Base-by-base conservation (phyloP, 2,888 invertebrate genomes). In the Brachynemurus nebulosus region DNA sequence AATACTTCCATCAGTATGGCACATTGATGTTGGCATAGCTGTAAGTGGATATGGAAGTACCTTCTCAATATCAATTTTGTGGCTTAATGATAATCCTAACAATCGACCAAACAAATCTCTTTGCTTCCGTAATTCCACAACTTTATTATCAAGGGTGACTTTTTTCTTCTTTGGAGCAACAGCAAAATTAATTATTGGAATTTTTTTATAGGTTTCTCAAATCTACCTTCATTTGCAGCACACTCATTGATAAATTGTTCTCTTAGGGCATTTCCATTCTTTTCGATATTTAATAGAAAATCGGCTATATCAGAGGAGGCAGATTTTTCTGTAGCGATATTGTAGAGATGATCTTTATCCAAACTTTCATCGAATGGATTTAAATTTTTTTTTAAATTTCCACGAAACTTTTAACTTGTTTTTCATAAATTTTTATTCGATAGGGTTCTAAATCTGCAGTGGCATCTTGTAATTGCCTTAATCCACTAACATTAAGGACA, bases 201-300 rank as follows among this genome's bases (percentile, higher is more conserved):
- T 48, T 45, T 42, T 52, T 50, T 46, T 34, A 52, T 47, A n/a
- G 52, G 48, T 40, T 46, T 47, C 8, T 51, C 48, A 45, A 51
- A 53, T 48, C 50, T 46, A 33, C 16, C 37, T 11, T 33, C 39
- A 47, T 51, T 41, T 23, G 38, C 25, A 36, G 33, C 47, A 38
- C 51, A 49, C 47, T 51, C 48, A 40, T 9, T 46, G 18, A 51
- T 50, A 33, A 50, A 51, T 20, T 48, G 43, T 1, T 48, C 43
- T 23, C 42, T 35, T 23, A 46, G 45, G 16, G 38, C 17, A 2
- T 50, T 42, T 45, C 49, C 49, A 48, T 47, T 48, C 39, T 51
- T 46, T 49, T 47, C 51, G 45, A 56, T 45, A 42, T 55, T 57
- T 3, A 57, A 44, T 40, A 58, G 43, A 44, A 52, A 59, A 51